Percentiles rank a stretch among this genome's conserved stretches.
Evolutionary conservation across 2,113 vertebrate species (phyloP).

Genomic region (Oncorhynchus tshawytscha): DNA sequence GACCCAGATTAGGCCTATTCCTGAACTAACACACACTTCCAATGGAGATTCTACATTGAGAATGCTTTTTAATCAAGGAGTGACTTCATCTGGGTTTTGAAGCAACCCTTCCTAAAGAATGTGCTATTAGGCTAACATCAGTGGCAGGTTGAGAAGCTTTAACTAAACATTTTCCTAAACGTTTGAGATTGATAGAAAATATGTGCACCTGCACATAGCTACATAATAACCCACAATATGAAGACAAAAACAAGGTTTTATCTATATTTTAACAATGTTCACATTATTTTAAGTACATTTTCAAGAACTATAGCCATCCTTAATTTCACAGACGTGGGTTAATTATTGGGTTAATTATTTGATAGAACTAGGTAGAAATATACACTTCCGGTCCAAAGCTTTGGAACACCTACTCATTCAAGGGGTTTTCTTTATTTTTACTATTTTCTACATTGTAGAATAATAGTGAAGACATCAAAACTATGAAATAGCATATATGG

Average conservation of each 20-base stretch:
- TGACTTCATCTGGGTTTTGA: no score
- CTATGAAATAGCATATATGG: no score
- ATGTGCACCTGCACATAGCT: slow-evolving; percentile 78
- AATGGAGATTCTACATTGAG: no score
- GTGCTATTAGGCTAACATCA: not conserved
- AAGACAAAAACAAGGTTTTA: slow-evolving; percentile 8
- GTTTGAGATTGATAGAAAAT: slow-evolving; percentile 34
- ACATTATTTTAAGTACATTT: slow-evolving; percentile 69
- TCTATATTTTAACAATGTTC: slow-evolving; percentile 54
- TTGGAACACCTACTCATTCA: no score
- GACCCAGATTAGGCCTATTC: not conserved
- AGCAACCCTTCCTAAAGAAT: not conserved
- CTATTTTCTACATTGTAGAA: no score
- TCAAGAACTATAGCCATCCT: slow-evolving; percentile 88
- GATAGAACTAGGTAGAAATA: slow-evolving; percentile 85
- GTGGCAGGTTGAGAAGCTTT: slow-evolving; percentile 9
- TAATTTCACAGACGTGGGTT: slow-evolving; percentile 91
- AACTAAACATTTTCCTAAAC: slow-evolving; percentile 24
- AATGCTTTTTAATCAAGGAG: no score
- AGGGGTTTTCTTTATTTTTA: no score
- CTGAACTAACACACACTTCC: not conserved
- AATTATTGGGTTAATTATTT: slow-evolving; percentile 82
- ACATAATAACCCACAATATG: slow-evolving; percentile 60
- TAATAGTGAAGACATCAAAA: no score
- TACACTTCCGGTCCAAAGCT: slow-evolving; percentile 31